These are phyloP conservation scores for Sylvilagus floridanus DNA, from an alignment of 2,797 vertebrate species.

Conservation along the genomic window DNA sequence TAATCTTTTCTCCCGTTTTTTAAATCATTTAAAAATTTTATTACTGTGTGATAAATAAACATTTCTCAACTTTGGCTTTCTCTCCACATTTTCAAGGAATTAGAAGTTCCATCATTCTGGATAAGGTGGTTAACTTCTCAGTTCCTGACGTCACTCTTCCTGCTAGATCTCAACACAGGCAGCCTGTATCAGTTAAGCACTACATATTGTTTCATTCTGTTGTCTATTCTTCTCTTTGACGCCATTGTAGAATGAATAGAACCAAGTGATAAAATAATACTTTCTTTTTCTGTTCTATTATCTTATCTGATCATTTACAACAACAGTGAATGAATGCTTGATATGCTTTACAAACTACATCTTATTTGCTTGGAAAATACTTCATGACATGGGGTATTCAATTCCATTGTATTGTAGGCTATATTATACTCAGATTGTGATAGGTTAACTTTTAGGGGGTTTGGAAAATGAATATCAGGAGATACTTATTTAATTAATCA, in stretches of 20 bases:
- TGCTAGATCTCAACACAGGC: background rate
- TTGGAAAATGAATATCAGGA: background rate
- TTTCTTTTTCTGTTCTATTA: background rate
- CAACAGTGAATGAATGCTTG: background rate
- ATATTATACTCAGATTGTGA: background rate
- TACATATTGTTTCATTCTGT: background rate
- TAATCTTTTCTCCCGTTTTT: too few species aligned
- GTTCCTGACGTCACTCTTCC: background rate
- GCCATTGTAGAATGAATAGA: background rate
- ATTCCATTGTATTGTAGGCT: background rate
- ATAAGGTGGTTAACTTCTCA: background rate
- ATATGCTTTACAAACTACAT: background rate
- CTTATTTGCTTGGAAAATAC: background rate
- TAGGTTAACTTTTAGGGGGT: background rate
- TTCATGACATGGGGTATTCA: background rate
- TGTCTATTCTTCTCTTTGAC: background rate
- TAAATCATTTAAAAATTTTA: background rate
- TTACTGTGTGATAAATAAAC: background rate
- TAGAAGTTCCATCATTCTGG: background rate
- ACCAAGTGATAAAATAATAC: background rate
- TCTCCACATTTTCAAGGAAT: background rate
- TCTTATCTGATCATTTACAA: background rate
- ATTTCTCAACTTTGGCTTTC: background rate
- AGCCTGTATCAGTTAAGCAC: background rate
- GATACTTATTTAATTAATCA: background rate